Evolutionary conservation across 2,888 invertebrate species (phyloP), one percentile per base, ranked within the genome.

Genomic region (Automeris io): DNA sequence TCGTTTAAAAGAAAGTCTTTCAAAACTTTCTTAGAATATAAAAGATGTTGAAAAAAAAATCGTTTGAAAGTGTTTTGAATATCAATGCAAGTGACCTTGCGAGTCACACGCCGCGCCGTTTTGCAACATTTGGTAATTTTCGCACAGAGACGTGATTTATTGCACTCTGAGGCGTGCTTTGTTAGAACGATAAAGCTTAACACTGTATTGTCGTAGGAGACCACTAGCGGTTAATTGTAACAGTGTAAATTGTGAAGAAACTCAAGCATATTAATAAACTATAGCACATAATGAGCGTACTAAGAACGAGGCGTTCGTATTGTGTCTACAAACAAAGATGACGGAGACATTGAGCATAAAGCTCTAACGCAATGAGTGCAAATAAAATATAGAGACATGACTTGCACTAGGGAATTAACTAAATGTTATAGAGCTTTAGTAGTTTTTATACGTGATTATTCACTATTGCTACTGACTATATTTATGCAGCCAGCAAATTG

Each of bases 121-220:
- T 81, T 69, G 76, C 71, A 73, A 78, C 79, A 76, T 81, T 82
- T 77, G 77, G 70, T 62, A 54, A 70, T 65, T 74, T 81, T 80
- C 70, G 74, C 77, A 72, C 69, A 71, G 63, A 63, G 61, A 43
- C 46, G 61, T 85, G 80, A 86, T 85, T 85, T 83, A 83, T 80
- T 51, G 54, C 44, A 54, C 58, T 57, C 54, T 54, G 53, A 62
- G 57, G 54, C 51, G 39, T 57, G 60, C 67, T 70, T 80, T 79
- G 78, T 78, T 68, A 54, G 51, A 51, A 49, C 42, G 38, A 46
- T 46, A 48, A 49, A 55, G 54, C 42, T 53, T 42, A 49, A 54
- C 59, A 54, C 51, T 49, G 49, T 65, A 63, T 75, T 79, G 73
- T 80, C 74, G 73, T 70, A 70, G 70, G 64, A 65, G 69, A 79